Conservation (phyloP, 2,113 vertebrate genomes). For the Nanger granti region DNA sequence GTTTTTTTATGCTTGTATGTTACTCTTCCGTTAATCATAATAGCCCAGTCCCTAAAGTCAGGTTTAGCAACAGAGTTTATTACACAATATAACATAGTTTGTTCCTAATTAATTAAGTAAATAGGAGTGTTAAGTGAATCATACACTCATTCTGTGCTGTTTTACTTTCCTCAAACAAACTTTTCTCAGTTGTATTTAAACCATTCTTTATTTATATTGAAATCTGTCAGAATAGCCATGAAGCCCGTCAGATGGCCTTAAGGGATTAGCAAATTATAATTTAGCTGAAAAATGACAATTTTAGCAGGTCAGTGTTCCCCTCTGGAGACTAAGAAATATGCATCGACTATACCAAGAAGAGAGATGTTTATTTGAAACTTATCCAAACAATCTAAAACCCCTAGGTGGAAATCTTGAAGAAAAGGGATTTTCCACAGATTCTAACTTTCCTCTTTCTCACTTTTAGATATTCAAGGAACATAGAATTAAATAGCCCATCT, state of each 20-base stretch:
- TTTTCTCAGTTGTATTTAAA: slow-evolving; percentile 5
- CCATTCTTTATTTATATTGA: slow-evolving; percentile 14
- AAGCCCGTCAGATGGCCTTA: background rate
- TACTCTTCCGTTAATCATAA: background rate
- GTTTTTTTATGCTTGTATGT: background rate
- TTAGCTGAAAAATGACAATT: slow-evolving; percentile 49
- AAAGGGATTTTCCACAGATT: slow-evolving; percentile 7
- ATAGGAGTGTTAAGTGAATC: background rate
- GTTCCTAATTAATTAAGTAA: background rate
- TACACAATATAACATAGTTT: background rate
- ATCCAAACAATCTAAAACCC: slow-evolving; percentile 31
- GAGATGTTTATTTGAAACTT: slow-evolving; percentile 38
- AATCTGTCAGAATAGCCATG: background rate
- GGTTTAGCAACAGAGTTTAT: background rate
- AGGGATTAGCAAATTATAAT: slow-evolving; percentile 38
- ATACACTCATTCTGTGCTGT: background rate
- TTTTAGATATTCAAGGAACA: background rate
- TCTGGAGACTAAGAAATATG: background rate
- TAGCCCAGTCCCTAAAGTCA: background rate
- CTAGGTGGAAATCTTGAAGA: background rate
- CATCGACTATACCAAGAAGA: background rate
- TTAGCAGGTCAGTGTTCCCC: slow-evolving; percentile 4
- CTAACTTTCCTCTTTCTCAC: background rate
- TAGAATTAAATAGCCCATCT: background rate
- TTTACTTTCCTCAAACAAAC: background rate